phyloP scores from a whole-genome alignment of 2,797 vertebrate species.

The Capromys pilorides region DNA sequence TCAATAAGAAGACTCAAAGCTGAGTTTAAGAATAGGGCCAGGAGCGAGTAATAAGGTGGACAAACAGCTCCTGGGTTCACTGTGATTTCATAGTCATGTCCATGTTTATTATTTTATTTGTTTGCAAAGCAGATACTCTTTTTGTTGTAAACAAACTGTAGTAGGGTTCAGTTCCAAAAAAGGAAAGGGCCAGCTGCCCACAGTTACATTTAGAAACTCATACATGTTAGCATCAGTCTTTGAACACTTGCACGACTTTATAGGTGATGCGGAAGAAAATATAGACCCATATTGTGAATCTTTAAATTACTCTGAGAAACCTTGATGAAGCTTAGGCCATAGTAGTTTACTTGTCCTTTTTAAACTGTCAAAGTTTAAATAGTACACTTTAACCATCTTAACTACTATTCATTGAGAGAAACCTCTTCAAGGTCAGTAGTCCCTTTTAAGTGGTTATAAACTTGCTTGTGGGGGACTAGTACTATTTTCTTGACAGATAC shows the following conservation, averaged over 20 bases:
- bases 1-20: background rate
- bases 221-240: background rate
- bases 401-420: background rate
- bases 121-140: conserved; percentile 1
- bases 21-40: background rate
- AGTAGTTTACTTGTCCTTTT: conserved; percentile 14
- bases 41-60: background rate
- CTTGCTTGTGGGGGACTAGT: background rate
- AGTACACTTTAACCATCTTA: conserved; percentile 3
- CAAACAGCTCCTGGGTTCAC: background rate
- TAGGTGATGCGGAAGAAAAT: background rate
- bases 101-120: background rate
- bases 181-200: background rate
- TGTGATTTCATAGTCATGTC: background rate
- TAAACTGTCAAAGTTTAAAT: background rate
- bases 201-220: background rate
- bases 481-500: conserved; percentile 16
- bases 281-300: background rate
- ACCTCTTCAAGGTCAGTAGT: background rate
- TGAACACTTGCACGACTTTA: background rate
- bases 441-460: background rate
- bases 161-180: background rate
- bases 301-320: conserved; percentile 37
- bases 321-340: conserved; percentile 1
- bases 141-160: background rate